Evolutionary conservation across 2,888 invertebrate species (phyloP), one percentile per base, ranked within the genome.

Genomic region (Amphipyra berbera): DNA sequence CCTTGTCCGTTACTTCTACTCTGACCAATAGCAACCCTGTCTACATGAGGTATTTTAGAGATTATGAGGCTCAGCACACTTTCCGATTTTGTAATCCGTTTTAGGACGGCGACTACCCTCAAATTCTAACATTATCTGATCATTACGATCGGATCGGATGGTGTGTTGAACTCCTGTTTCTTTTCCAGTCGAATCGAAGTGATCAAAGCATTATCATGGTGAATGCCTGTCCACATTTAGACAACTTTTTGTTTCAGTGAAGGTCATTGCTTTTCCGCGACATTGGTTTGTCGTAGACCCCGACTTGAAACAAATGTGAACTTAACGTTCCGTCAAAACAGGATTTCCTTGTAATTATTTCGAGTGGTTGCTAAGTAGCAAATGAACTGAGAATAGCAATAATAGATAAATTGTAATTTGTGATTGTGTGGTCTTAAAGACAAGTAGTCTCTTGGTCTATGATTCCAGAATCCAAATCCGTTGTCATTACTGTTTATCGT

Each of bases 311-410:
- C 70, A 59, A 70, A 73, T 76, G 63, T 57, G 54, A 53, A 61
- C 44, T 45, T 56, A 73, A 55, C 62, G 61, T 55, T 65, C 48
- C 48, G 65, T 61, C 45, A 15, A 68, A 60, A 65, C 61, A 73
- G 73, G 67, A 78, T 76, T 76, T 78, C 76, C 79, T 52, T 48
- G 46, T 64, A 15, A 61, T 76, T 63, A 66, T 60, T 47, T 58
- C 10, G 38, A 57, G 21, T 55, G 27, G 49, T 65, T 64, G 12
- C 47, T 63, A 63, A 33, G 56, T 38, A 40, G 40, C 9, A n/a
- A 44, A 35, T 38, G 15, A 40, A n/a, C n/a, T 14, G 15, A 47
- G 48, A 44, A 52, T 40, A 9, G 41, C 10, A 59, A 52, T 12
- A 33, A 38, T 7, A 40, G 0, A n/a, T 21, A 14, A 30, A 7